Evolutionary conservation across 2,888 invertebrate genomes (phyloP).

Genomic region (Euclidia mi): DNA sequence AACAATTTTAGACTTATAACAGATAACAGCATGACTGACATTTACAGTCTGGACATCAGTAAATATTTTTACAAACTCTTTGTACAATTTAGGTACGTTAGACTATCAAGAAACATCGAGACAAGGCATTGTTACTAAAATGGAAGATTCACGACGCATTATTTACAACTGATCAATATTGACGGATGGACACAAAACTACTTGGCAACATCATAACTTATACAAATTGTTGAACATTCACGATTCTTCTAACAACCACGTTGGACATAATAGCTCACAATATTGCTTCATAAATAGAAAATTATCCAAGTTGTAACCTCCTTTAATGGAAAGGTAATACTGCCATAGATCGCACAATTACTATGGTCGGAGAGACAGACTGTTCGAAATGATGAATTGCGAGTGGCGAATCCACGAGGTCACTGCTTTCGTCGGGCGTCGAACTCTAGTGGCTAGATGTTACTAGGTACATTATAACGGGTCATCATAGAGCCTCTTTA

Average conservation of each 20-base stretch:
- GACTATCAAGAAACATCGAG: too few species aligned
- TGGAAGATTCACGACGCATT: constrained; percentile 23
- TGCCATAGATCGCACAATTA: constrained; percentile 57
- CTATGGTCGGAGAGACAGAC: constrained; percentile 67
- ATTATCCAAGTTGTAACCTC: constrained; percentile 31
- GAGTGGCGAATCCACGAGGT: constrained; percentile 83
- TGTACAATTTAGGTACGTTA: too few species aligned
- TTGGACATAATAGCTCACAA: constrained; percentile 28
- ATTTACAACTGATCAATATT: constrained; percentile 38
- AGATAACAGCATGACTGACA: too few species aligned
- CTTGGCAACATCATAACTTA: constrained; percentile 16
- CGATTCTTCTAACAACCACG: constrained; percentile 29
- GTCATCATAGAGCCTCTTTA: constrained; percentile 70
- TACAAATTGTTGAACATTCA: constrained; percentile 35
- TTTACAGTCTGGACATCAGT: neutral
- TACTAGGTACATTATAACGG: constrained; percentile 83
- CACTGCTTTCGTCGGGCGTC: constrained; percentile 85
- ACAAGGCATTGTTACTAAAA: constrained; percentile 9
- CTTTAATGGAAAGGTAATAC: constrained; percentile 52
- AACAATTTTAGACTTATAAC: too few species aligned
- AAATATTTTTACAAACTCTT: neutral
- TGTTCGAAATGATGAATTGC: constrained; percentile 84
- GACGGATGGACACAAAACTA: constrained; percentile 25
- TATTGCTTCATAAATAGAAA: constrained; percentile 21
- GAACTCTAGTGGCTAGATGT: constrained; percentile 79